These are phyloP conservation scores for Mythimna albipuncta DNA, from an alignment of 2,888 invertebrate genomes.

Conservation along the genomic window DNA sequence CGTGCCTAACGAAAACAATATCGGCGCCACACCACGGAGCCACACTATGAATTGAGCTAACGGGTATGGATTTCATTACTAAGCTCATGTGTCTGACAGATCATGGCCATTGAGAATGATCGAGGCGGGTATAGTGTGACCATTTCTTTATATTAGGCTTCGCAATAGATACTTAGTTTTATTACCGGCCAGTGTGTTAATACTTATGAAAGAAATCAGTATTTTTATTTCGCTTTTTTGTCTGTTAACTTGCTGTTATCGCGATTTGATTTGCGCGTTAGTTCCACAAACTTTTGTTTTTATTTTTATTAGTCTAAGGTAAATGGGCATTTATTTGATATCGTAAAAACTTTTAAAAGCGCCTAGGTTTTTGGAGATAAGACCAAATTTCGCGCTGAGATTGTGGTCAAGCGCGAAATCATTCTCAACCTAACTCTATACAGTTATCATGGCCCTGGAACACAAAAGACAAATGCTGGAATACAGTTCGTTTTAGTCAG, in stretches of 20 bases:
- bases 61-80: constrained; percentile 55
- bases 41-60: constrained; percentile 34
- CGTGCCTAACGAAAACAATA: constrained; percentile 36
- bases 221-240: background rate
- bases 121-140: constrained; percentile 33
- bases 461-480: no score
- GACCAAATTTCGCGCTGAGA: no score
- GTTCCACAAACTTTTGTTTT: no score
- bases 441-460: no score
- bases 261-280: background rate
- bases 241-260: background rate
- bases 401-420: no score
- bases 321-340: no score
- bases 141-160: constrained; percentile 35
- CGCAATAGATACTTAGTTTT: background rate
- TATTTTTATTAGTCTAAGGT: no score
- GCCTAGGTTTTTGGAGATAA: no score
- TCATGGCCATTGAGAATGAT: constrained; percentile 43
- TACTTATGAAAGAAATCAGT: no score
- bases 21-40: constrained; percentile 49
- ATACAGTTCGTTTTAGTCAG: no score
- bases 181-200: background rate
- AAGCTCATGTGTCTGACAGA: constrained; percentile 56
- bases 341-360: no score
- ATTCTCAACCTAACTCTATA: no score